Evolutionary conservation across 2,888 invertebrate species (phyloP).

Genomic region (Caenorhabditis parvicauda): DNA sequence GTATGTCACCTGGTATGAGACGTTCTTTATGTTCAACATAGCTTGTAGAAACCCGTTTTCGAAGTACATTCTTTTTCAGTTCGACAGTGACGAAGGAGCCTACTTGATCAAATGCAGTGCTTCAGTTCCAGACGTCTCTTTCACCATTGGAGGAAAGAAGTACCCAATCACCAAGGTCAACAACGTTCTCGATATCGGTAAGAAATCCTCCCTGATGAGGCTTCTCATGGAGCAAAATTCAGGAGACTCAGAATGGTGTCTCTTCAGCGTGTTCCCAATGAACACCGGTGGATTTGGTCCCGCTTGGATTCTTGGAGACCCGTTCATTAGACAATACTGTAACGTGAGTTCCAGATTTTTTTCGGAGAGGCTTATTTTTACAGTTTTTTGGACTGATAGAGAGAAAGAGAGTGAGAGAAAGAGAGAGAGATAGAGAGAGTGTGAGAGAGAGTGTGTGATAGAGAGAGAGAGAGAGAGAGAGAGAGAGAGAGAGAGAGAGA

Average conservation of each 20-base stretch:
- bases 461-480: neutral
- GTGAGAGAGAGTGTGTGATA: too few relatives aligned
- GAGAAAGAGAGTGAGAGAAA: neutral
- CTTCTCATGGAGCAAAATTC: neutral
- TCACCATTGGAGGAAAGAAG: slow-evolving; percentile 37
- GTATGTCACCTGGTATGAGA: neutral
- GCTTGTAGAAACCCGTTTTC: neutral
- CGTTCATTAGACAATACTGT: slow-evolving; percentile 43
- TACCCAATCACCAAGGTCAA: slow-evolving; percentile 29
- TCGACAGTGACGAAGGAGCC: slow-evolving; percentile 29
- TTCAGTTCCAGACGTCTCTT: slow-evolving; percentile 26
- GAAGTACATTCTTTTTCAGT: slow-evolving; percentile 11
- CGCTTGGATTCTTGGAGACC: slow-evolving; percentile 44
- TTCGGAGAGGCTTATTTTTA: neutral
- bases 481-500: neutral
- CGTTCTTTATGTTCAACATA: neutral
- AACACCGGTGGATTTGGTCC: slow-evolving; percentile 36
- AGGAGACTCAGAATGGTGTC: slow-evolving; percentile 31
- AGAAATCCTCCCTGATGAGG: neutral
- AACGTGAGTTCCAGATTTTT: slow-evolving; percentile 22
- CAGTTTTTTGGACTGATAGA: neutral
- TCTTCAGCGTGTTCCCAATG: slow-evolving; percentile 41
- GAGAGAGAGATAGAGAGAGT: too few relatives aligned
- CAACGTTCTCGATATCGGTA: slow-evolving; percentile 24
- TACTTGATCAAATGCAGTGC: slow-evolving; percentile 35